A percentile compares a stretch with the other conserved stretches of the same genome.
phyloP scores from a whole-genome alignment of 2,888 invertebrate species.

The Ptychoptera contaminata region DNA sequence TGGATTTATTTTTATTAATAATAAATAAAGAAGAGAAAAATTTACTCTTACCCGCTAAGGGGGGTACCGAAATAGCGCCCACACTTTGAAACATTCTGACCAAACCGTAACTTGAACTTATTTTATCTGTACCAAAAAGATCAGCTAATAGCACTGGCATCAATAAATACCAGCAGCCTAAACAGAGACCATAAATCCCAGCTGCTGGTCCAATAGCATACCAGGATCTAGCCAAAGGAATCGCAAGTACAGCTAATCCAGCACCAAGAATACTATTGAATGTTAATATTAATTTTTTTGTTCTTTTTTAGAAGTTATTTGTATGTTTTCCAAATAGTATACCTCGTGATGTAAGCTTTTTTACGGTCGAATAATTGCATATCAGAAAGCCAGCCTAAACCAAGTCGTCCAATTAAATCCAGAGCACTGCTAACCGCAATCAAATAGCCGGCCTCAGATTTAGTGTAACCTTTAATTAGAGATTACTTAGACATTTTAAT shows the following conservation, averaged over 20 bases:
- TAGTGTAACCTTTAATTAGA: constrained; percentile 22
- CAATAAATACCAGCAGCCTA: constrained; percentile 61
- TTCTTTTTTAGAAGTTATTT: background rate
- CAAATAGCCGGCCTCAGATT: constrained; percentile 42
- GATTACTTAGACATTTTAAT: background rate
- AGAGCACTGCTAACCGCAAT: constrained; percentile 59
- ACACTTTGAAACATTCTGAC: constrained; percentile 62
- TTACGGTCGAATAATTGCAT: constrained; percentile 51
- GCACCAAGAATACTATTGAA: constrained; percentile 50
- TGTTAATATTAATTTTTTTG: no score
- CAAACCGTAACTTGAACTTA: constrained; percentile 59
- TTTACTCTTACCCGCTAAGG: constrained; percentile 37
- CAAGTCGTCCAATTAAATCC: constrained; percentile 53
- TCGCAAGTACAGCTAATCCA: constrained; percentile 47
- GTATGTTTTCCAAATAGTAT: constrained; percentile 12
- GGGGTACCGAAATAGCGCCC: constrained; percentile 56
- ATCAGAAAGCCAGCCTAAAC: constrained; percentile 58
- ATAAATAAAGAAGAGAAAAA: no score
- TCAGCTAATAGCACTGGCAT: constrained; percentile 59
- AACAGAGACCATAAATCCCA: constrained; percentile 51
- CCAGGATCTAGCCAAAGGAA: constrained; percentile 49
- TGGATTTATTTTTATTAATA: no score
- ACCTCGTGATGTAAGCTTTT: constrained; percentile 58
- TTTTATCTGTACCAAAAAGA: constrained; percentile 56
- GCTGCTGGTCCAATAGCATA: constrained; percentile 48